A percentile compares a stretch with the other conserved stretches of the same genome.
Evolutionary conservation across 2,888 invertebrate genomes (phyloP).

Genomic region (Homarus gammarus): DNA sequence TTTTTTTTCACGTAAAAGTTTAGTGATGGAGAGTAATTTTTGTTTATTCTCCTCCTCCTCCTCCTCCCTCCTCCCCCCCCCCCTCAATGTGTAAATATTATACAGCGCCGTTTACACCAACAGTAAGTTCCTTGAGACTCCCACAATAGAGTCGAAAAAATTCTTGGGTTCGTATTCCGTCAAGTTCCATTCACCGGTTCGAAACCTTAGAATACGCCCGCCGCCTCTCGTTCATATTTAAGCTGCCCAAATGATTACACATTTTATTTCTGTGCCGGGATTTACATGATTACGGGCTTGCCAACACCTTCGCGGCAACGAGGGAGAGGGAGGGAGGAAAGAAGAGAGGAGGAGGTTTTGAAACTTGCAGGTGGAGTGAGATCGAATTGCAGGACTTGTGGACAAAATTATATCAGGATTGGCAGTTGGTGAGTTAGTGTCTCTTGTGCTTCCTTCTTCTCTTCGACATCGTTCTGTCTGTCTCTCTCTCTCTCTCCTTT

Average conservation of each 20-base stretch:
- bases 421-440: too few species aligned
- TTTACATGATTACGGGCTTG: neutral
- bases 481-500: neutral
- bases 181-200: neutral
- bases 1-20: too few species aligned
- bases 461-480: neutral
- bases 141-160: slow-evolving; percentile 1
- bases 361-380: too few species aligned
- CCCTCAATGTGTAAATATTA: neutral
- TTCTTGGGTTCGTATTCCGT: neutral
- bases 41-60: neutral
- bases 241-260: neutral
- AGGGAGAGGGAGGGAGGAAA: too few species aligned
- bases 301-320: neutral
- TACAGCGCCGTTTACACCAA: neutral
- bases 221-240: neutral
- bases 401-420: too few species aligned
- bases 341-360: too few species aligned
- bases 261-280: neutral
- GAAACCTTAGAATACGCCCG: neutral
- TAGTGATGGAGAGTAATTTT: too few species aligned
- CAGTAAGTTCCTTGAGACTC: neutral
- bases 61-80: neutral
- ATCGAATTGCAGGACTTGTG: too few species aligned
- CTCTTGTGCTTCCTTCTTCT: slow-evolving; percentile 7